Evolutionary conservation across 2,797 vertebrate species (phyloP), one percentile per base, ranked within the genome.

Genomic region (Hypotaenidia philippensis): DNA sequence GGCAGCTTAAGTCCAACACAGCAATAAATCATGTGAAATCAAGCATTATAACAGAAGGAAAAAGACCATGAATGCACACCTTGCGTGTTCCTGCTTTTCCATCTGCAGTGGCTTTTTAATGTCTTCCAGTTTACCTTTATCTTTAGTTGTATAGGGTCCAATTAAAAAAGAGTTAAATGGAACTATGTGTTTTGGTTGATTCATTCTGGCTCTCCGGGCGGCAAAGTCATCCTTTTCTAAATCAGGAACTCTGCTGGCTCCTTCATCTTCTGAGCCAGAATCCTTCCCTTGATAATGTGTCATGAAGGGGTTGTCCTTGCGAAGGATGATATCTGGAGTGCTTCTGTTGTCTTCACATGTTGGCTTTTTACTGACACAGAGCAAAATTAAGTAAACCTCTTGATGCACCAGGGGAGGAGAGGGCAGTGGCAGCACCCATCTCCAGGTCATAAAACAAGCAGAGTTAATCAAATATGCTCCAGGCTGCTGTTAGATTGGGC

Each of bases 171-270:
- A 97, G 21, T 93, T 97, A 94, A 97, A 85, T 0, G 97, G 97
- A 92, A 98, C 92, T 23, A 7, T 3, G 2, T 93, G 87, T 94
- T 96, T 98, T 64, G 93, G 85, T 76, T 98, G 98, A 94, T 98
- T 98, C 97, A 98, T 97, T 65, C 96, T 98, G 70, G 91, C 93
- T 96, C 97, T 98, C 56, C 98, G 95, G 2, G 97, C 93, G 1
- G 99, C 99, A 91, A 99, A 98, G 92, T 99, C 99, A 53, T 99
- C 99, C 96, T 97, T 99, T 81, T 97, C 98, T 60, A 99, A 98
- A 88, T 99, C 99, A 2, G 99, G 99, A 80, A 99, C 78, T 91
- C 97, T 98, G 65, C 74, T 93, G 6, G 61, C 95, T 56, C 60
- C 91, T 80, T 98, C 98, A 15, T 98, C 98, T 49, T 98, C 98